phyloP scores from a whole-genome alignment of 2,888 invertebrate genomes.

The Cecidostiba fungosa region DNA sequence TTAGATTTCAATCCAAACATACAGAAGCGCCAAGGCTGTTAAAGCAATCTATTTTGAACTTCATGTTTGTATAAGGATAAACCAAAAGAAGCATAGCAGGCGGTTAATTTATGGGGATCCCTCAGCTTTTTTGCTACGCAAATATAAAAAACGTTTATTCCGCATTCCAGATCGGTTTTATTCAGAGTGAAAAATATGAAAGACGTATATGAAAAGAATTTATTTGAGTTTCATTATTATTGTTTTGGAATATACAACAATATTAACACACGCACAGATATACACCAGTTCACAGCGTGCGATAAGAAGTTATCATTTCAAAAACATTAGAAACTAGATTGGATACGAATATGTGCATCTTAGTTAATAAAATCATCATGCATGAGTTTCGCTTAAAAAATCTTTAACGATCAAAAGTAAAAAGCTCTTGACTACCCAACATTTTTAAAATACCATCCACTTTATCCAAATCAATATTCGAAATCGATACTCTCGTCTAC shows the following conservation, averaged over 20 bases:
- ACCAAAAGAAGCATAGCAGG: conserved; percentile 7
- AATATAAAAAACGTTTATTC: conserved; percentile 20
- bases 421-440: neutral
- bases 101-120: conserved; percentile 33
- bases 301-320: too few relatives aligned
- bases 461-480: neutral
- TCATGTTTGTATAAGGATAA: conserved; percentile 37
- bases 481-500: neutral
- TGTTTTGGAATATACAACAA: too few relatives aligned
- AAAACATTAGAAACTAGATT: too few relatives aligned
- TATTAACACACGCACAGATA: too few relatives aligned
- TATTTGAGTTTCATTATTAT: too few relatives aligned
- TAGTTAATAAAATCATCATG: too few relatives aligned
- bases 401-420: too few relatives aligned
- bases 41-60: conserved; percentile 45
- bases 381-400: too few relatives aligned
- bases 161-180: neutral
- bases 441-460: too few relatives aligned
- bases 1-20: conserved; percentile 54
- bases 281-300: too few relatives aligned
- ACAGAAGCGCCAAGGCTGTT: conserved; percentile 18
- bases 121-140: neutral
- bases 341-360: too few relatives aligned
- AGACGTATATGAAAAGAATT: too few relatives aligned
- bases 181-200: neutral